These are phyloP conservation scores for Phortica magna DNA, from an alignment of 2,888 invertebrate species.

Conservation along the genomic window DNA sequence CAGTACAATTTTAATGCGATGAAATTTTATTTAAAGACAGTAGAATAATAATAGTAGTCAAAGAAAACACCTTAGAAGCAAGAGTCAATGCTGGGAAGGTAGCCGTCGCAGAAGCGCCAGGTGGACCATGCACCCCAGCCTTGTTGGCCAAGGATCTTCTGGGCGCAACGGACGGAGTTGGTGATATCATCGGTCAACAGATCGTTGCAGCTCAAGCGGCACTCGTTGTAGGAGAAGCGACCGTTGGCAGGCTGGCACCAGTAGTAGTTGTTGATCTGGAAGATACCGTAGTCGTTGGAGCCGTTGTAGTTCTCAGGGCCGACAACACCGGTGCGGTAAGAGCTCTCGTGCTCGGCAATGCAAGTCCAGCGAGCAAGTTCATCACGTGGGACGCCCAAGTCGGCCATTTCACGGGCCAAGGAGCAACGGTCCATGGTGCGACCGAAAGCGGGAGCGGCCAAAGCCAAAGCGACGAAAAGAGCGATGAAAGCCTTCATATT, in stretches of 20 bases:
- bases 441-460: slow-evolving; percentile 51
- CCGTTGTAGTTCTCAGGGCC: slow-evolving; percentile 79
- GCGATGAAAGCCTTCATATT: slow-evolving; percentile 47
- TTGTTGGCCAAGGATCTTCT: slow-evolving; percentile 59
- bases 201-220: slow-evolving; percentile 61
- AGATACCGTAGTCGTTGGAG: slow-evolving; percentile 75
- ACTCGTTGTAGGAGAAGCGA: slow-evolving; percentile 64
- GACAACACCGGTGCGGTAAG: slow-evolving; percentile 76
- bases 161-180: slow-evolving; percentile 65
- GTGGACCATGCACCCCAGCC: slow-evolving; percentile 67
- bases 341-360: neutral
- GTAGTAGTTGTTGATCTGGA: slow-evolving; percentile 73
- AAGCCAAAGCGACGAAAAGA: slow-evolving; percentile 44
- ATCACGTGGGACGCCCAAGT: slow-evolving; percentile 58
- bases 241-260: slow-evolving; percentile 70
- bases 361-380: slow-evolving; percentile 43
- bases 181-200: slow-evolving; percentile 67
- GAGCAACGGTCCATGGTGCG: slow-evolving; percentile 57
- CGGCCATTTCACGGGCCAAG: slow-evolving; percentile 57
- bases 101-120: slow-evolving; percentile 55
- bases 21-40: too few species aligned
- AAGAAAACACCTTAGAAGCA: slow-evolving; percentile 49
- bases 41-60: neutral
- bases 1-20: too few species aligned
- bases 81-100: slow-evolving; percentile 52